Base-by-base conservation (phyloP, 1,140 invertebrate species). In the Fopius arisanus region DNA sequence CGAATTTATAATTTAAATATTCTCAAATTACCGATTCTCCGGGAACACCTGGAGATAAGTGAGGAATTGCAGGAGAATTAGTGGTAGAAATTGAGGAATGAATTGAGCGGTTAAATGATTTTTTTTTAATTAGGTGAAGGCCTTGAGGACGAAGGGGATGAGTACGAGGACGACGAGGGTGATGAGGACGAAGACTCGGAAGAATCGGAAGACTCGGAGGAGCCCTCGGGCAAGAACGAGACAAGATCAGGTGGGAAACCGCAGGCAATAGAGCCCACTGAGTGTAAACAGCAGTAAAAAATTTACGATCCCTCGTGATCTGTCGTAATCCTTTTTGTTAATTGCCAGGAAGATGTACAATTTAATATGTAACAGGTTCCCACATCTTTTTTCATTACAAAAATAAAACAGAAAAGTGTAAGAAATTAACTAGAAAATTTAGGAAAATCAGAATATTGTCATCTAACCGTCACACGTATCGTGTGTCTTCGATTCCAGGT, bases 131-230 rank as follows among this genome's bases (percentile, higher is more conserved):
- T 40, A 89, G 89, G 94, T 51, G 94, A 95, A 89, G 92, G 91
- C 29, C 89, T 94, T 16, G 93, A 95, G 79, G 94, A 94, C 70
- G 94, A 95, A 70, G 93, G 94, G 51, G 91, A 93, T 67, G 91
- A 93, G 66, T 91, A 93, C 73, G 91, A 92, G 43, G 91, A 92
- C 48, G 92, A 93, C n/a, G 92, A 91, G 71, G 92, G 89, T 19
- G 86, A 86, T 21, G 86, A 83, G 23, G 86, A 86, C 9, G 83
- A 85, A 6, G 87, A 88, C 5, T 84, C 85, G 16, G 82, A 85
- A 37, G 87, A 88, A 0, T 85, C 86, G 4, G 86, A 88, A 0
- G 78, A 80, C 3, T 83, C 84, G 59, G 81, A 83, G 62, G 76
- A 81, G 5, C 40, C 41, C 77, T 73, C 76, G 74, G 65, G 70